phyloP scores from a whole-genome alignment of 2,888 invertebrate genomes.

The Habrosyne pyritoides region DNA sequence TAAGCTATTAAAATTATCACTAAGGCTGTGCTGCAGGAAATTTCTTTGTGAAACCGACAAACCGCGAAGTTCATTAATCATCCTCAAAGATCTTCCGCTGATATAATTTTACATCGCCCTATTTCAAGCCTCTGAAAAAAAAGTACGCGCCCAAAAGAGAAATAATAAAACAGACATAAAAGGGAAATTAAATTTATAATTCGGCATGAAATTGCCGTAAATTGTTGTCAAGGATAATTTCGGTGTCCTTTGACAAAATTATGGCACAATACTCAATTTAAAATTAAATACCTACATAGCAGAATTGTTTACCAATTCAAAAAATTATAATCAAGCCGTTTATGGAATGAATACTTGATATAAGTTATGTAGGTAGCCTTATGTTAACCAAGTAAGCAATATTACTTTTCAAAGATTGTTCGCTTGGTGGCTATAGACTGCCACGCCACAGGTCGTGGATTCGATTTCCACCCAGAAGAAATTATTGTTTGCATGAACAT shows the following conservation, averaged over 20 bases:
- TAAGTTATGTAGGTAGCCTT: too few relatives aligned
- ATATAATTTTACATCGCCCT: background rate
- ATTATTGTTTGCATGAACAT: too few relatives aligned
- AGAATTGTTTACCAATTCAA: too few relatives aligned
- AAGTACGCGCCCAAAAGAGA: background rate
- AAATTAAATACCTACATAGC: too few relatives aligned
- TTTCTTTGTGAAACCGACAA: conserved; percentile 18
- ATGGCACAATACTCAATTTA: too few relatives aligned
- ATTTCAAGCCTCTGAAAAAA: conserved; percentile 1
- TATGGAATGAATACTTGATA: too few relatives aligned
- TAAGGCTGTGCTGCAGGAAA: conserved; percentile 12
- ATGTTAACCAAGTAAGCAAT: too few relatives aligned
- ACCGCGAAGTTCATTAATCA: conserved; percentile 26
- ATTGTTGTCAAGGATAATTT: background rate
- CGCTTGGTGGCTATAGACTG: too few relatives aligned
- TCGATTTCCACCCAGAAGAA: too few relatives aligned
- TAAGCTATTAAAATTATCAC: conserved; percentile 21
- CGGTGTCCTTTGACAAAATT: background rate
- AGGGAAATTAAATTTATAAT: conserved; percentile 32
- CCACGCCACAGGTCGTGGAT: too few relatives aligned
- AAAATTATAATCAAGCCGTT: too few relatives aligned
- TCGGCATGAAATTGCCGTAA: conserved; percentile 21
- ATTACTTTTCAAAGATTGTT: too few relatives aligned
- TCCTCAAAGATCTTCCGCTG: conserved; percentile 15
- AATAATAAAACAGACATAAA: conserved; percentile 5